These are phyloP conservation scores for Strongylocentrotus purpuratus DNA, from an alignment of 35 echinoderm and acorn worm species.

Conservation along the genomic window DNA sequence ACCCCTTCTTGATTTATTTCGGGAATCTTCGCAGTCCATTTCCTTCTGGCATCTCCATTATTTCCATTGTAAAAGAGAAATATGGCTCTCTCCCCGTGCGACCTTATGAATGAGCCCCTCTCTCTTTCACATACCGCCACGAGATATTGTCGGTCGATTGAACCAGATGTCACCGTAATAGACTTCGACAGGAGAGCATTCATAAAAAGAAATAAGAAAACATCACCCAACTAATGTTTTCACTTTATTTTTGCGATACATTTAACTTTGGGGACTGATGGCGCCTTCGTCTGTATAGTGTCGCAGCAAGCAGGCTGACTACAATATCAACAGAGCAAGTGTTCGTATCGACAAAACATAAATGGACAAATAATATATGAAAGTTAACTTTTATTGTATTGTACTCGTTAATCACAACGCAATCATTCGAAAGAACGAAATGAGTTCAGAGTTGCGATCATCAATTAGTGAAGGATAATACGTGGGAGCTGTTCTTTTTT, in stretches of 20 bases:
- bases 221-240: background rate
- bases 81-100: background rate
- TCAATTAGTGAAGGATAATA: too few species aligned
- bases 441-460: too few species aligned
- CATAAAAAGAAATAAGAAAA: background rate
- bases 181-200: background rate
- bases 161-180: conserved; percentile 8
- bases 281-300: too few species aligned
- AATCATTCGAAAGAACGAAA: too few species aligned
- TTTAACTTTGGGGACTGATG: too few species aligned
- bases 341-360: too few species aligned
- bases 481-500: too few species aligned
- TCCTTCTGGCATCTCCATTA: background rate
- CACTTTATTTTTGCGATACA: background rate
- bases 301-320: too few species aligned
- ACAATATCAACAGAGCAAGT: too few species aligned
- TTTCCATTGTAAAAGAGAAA: background rate
- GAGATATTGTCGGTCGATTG: background rate
- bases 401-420: too few species aligned
- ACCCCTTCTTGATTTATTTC: background rate
- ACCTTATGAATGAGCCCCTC: background rate
- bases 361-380: too few species aligned
- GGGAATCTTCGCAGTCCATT: background rate
- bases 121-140: background rate
- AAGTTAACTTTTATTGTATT: too few species aligned